Evolutionary conservation across 2,888 invertebrate species (phyloP).

Genomic region (Aspidiotus rigidus): DNA sequence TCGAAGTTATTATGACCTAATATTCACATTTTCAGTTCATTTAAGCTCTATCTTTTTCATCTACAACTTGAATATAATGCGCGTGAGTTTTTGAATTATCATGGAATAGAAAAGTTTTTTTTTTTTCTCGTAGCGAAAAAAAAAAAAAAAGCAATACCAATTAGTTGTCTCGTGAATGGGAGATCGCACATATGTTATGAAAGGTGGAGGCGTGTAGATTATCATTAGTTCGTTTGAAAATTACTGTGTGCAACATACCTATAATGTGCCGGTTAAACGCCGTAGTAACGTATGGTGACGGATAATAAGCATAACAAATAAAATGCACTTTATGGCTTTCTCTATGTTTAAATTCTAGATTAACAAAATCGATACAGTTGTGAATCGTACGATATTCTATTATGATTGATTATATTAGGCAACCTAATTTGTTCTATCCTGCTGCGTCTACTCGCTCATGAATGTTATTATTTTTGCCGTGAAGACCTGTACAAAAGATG

Average conservation of each 20-base stretch:
- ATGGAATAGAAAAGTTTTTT: too few species aligned
- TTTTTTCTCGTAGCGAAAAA: too few species aligned
- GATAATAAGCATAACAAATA: not conserved
- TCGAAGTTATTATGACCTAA: too few species aligned
- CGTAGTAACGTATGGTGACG: not conserved
- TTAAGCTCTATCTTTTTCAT: too few species aligned
- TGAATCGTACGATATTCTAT: not conserved
- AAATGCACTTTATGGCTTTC: too few species aligned
- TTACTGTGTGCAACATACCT: not conserved
- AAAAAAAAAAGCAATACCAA: not conserved
- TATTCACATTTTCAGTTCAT: too few species aligned
- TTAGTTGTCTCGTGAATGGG: not conserved
- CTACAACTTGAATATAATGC: too few species aligned
- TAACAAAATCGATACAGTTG: conserved; percentile 4
- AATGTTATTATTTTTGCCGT: not conserved
- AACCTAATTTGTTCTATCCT: conserved; percentile 1
- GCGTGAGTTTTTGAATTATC: too few species aligned
- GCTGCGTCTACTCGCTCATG: not conserved
- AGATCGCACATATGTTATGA: not conserved
- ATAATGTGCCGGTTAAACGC: not conserved
- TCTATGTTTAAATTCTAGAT: not conserved
- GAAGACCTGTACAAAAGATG: too few species aligned
- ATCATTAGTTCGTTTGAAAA: not conserved
- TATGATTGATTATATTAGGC: not conserved
- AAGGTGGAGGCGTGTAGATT: conserved; percentile 1